phyloP scores from a whole-genome alignment of 2,797 vertebrate species.

The Enteromius radiatus region DNA sequence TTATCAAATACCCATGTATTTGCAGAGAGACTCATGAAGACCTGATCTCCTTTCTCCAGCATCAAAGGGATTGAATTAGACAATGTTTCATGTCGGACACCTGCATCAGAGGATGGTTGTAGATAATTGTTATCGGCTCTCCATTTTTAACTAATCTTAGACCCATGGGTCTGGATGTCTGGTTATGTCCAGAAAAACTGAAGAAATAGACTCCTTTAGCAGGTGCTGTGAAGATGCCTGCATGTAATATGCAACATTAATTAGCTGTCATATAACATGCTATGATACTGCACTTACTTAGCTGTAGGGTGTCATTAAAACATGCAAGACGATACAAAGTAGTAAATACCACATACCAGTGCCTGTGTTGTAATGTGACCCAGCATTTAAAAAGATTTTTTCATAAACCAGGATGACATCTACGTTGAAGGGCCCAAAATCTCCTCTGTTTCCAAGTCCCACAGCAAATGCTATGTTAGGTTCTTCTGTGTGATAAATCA shows the following conservation, averaged over 20 bases:
- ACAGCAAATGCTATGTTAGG: no score
- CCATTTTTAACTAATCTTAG: slow-evolving; percentile 10
- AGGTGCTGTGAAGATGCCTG: slow-evolving; percentile 25
- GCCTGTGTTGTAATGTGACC: not conserved
- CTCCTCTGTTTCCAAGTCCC: no score
- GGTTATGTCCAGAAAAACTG: not conserved
- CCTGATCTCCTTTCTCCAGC: slow-evolving; percentile 16
- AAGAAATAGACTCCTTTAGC: slow-evolving; percentile 42
- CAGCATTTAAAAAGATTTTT: not conserved
- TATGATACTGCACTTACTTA: no score
- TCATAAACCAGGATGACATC: not conserved
- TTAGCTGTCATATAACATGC: not conserved
- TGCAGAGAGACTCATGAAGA: not conserved
- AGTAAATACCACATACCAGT: not conserved
- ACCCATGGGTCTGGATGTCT: not conserved
- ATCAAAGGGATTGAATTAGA: not conserved
- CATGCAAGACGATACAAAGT: not conserved
- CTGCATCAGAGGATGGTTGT: not conserved
- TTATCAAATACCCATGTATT: not conserved
- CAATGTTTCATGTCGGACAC: not conserved
- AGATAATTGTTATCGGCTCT: not conserved
- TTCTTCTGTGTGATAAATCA: no score
- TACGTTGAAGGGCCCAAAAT: not conserved
- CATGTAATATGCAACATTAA: not conserved
- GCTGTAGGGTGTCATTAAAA: not conserved